These are phyloP conservation scores for Catharus fuscescens DNA, from an alignment of 2,113 vertebrate genomes.

Conservation along the genomic window DNA sequence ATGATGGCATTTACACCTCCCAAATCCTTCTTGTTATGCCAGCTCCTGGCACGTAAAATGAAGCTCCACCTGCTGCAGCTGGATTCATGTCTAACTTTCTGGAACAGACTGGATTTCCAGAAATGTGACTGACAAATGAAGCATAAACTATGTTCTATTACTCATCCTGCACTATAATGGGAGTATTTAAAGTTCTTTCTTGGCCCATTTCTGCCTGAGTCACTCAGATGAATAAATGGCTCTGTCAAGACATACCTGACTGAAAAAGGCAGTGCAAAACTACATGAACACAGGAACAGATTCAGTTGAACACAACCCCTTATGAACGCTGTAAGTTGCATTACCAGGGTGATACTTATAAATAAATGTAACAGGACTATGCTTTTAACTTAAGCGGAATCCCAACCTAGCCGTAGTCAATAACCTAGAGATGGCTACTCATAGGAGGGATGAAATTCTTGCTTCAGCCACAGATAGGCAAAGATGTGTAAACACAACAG, in stretches of 20 bases:
- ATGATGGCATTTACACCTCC: not conserved
- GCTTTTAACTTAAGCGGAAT: not conserved
- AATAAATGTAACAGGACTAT: not conserved
- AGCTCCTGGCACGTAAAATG: not conserved
- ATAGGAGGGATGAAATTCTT: not conserved
- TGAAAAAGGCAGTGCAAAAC: not conserved
- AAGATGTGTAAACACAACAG: not conserved
- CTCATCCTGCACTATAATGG: not conserved
- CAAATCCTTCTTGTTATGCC: not conserved
- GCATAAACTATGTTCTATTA: not conserved
- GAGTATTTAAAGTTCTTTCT: not conserved
- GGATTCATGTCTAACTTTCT: constrained; percentile 11
- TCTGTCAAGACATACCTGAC: not conserved
- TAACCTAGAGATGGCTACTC: not conserved
- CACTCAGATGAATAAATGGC: not conserved
- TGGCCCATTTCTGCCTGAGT: not conserved
- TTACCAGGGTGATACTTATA: not conserved
- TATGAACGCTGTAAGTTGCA: not conserved
- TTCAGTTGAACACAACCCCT: not conserved
- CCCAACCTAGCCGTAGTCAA: not conserved
- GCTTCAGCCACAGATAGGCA: not conserved
- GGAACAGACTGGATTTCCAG: constrained; percentile 4
- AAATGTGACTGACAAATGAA: constrained; percentile 25
- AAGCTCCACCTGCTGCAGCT: constrained; percentile 37
- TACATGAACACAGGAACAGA: not conserved